Base-by-base conservation (phyloP, 2,797 vertebrate species). In the Heliangelus exortis region DNA sequence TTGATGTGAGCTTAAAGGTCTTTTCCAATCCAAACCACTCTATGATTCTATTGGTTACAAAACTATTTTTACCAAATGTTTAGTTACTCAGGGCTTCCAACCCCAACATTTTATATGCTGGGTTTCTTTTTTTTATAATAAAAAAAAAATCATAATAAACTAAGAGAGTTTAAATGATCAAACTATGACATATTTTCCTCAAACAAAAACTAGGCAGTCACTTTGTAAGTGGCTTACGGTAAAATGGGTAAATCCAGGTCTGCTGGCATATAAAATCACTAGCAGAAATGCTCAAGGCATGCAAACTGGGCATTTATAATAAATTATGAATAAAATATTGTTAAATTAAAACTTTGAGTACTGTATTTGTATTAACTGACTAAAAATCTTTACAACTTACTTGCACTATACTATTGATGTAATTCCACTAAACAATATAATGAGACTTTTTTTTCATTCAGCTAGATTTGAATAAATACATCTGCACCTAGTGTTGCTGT, bases 261-360 rank as follows among this genome's bases (percentile, higher is more conserved):
- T 98, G 97, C 98, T 98, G 97, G 97, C 98, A 98, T 98, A 89
- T 97, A 96, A 97, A 97, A 97, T 97, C 92, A 97, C 98, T 98
- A 99, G 98, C 98, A 98, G 99, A 98, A 99, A 98, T 97, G 97
- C 97, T 97, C 97, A 97, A 98, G 97, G 97, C 98, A 98, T 84
- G 91, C 81, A 85, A 98, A 98, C 97, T 90, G 28, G 98, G 98
- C 98, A 99, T 98, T 98, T 99, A 97, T 97, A 98, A 96, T 97
- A 98, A 97, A 97, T 98, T 96, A 97, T 97, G 92, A 96, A 97
- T 87, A 95, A 97, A 93, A 96, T 95, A 53, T 51, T 68, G 90
- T 97, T 97, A 97, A 97, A 97, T 97, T 96, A 97, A 97, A 98
- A 96, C 97, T 98, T 98, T 98, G 97, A 98, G 97, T 98, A 97